Percentiles rank a stretch among this genome's conserved stretches.
Conservation (phyloP, 1,140 invertebrate genomes). For the Frieseomelitta varia region DNA sequence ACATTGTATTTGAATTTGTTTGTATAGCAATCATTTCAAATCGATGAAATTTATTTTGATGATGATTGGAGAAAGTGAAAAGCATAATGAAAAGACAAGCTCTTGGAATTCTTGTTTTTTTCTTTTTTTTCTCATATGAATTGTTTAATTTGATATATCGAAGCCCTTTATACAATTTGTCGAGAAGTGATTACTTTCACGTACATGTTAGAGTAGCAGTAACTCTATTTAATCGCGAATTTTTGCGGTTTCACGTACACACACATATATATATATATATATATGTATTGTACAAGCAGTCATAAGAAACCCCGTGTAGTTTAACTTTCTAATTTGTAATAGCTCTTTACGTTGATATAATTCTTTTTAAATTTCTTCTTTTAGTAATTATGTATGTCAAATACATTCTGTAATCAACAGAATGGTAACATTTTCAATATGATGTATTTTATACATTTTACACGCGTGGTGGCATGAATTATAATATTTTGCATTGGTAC, state of each 20-base stretch:
- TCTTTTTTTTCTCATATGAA: background rate
- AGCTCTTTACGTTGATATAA: background rate
- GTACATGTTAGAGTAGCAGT: background rate
- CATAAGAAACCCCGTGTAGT: slow-evolving; percentile 1
- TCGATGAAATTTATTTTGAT: too few relatives aligned
- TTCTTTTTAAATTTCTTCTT: background rate
- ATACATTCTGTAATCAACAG: background rate
- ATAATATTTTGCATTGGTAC: background rate
- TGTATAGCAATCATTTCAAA: background rate
- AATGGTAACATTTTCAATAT: background rate
- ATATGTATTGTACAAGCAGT: slow-evolving; percentile 18
- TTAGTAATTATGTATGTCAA: background rate
- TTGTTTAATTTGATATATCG: background rate
- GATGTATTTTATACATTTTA: background rate
- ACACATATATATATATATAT: background rate
- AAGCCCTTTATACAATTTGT: slow-evolving; percentile 8
- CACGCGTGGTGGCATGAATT: background rate
- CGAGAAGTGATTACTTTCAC: slow-evolving; percentile 13
- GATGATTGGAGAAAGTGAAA: slow-evolving; percentile 3
- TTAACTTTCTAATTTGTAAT: slow-evolving; percentile 8
- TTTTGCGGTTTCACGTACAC: background rate
- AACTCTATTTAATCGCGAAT: background rate
- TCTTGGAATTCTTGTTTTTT: background rate
- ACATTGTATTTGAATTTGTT: background rate
- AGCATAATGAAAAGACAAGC: slow-evolving; percentile 8